A percentile compares a stretch with the other conserved stretches of the same genome.
phyloP scores from a whole-genome alignment of 2,888 invertebrate genomes.

The Andrena praecox region DNA sequence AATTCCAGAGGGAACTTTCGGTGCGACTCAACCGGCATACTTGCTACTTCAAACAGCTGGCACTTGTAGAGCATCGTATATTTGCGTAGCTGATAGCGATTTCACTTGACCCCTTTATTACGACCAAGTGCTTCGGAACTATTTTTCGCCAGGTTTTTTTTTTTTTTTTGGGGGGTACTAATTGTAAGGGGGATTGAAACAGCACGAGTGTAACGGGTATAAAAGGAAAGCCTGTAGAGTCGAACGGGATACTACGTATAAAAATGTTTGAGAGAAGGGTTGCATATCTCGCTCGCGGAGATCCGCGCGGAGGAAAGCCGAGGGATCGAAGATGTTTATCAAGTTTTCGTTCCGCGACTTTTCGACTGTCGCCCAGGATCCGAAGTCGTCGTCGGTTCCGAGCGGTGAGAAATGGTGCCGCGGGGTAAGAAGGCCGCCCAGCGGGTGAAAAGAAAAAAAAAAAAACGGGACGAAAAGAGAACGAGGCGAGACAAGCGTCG shows the following conservation, averaged over 20 bases:
- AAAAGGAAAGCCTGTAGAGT: too few species aligned
- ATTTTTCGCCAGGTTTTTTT: background rate
- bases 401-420: background rate
- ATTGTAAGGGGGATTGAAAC: too few species aligned
- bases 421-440: background rate
- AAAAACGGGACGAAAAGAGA: background rate
- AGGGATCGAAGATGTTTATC: background rate
- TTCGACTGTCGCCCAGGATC: background rate
- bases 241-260: background rate
- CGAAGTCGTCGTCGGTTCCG: background rate
- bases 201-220: too few species aligned
- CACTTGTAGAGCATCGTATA: background rate
- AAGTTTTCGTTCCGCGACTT: background rate
- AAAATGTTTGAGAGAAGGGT: background rate
- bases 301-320: background rate
- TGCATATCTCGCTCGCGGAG: background rate
- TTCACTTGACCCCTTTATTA: slow-evolving; percentile 6
- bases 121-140: background rate
- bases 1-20: slow-evolving; percentile 14
- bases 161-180: background rate
- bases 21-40: slow-evolving; percentile 1
- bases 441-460: background rate
- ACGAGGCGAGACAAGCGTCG: slow-evolving; percentile 21
- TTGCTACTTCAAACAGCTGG: slow-evolving; percentile 8
- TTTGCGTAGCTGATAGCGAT: slow-evolving; percentile 14